These are phyloP conservation scores for Pecten maximus DNA, from an alignment of 2,888 invertebrate species.

Conservation along the genomic window DNA sequence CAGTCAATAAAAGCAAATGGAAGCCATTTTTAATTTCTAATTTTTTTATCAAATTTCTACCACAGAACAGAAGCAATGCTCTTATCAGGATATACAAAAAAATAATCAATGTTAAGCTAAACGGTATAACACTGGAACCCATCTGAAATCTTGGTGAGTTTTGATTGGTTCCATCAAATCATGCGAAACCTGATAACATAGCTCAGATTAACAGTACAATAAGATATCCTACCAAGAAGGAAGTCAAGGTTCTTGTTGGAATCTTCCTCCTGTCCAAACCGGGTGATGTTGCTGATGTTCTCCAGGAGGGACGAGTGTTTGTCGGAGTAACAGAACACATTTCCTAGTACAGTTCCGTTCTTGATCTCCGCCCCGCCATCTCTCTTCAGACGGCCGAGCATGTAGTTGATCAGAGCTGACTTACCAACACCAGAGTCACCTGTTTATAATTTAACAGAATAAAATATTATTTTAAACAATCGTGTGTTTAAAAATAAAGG, in stretches of 20 bases:
- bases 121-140: too few species aligned
- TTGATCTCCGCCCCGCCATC: conserved; percentile 78
- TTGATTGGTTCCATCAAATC: too few species aligned
- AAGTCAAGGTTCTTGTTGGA: conserved; percentile 70
- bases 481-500: too few species aligned
- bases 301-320: conserved; percentile 78
- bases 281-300: conserved; percentile 78
- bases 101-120: too few species aligned
- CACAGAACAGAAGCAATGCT: too few species aligned
- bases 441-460: conserved; percentile 54
- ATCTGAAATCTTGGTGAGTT: too few species aligned
- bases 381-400: conserved; percentile 76
- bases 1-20: too few species aligned
- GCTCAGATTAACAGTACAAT: not conserved
- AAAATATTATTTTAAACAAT: not conserved
- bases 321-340: conserved; percentile 80
- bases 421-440: conserved; percentile 82
- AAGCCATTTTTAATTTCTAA: too few species aligned
- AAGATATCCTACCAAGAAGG: conserved; percentile 63
- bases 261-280: conserved; percentile 71
- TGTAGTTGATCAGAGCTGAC: conserved; percentile 79
- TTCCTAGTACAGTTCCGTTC: conserved; percentile 78
- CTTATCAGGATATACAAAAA: too few species aligned
- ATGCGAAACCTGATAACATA: too few species aligned
- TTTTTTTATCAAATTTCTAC: too few species aligned